A percentile compares a stretch with the other conserved stretches of the same genome.
These are phyloP conservation scores for Lerista edwardsae DNA, from an alignment of 2,797 vertebrate genomes.

Conservation along the genomic window DNA sequence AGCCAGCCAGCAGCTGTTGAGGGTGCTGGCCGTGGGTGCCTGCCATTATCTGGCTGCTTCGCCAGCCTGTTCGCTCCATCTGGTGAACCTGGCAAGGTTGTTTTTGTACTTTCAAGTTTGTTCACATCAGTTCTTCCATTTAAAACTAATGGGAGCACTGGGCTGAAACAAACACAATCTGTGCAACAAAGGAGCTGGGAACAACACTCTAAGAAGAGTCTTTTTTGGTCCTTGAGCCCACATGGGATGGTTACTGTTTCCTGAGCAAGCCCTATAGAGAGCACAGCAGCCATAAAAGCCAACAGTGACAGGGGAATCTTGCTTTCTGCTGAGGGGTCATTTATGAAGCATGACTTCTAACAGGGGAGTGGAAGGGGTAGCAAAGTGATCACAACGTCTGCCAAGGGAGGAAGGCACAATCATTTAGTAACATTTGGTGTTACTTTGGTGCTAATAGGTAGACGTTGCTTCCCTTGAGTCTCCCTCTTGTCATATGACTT, in stretches of 20 bases:
- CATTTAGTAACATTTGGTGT: not conserved
- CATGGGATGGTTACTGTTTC: not conserved
- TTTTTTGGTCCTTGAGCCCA: not conserved
- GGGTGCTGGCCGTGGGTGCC: not conserved
- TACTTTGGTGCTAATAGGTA: not conserved
- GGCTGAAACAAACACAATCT: conserved; percentile 54
- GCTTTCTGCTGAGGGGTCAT: not conserved
- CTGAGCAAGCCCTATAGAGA: not conserved
- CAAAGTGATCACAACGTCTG: not conserved
- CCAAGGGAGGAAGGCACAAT: not conserved
- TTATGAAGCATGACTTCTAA: not conserved
- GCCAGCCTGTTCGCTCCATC: conserved; percentile 52
- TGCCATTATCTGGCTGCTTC: not conserved
- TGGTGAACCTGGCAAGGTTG: conserved; percentile 40
- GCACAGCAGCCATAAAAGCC: not conserved
- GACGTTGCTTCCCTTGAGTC: not conserved
- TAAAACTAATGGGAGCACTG: not conserved
- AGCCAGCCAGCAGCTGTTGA: conserved; percentile 32
- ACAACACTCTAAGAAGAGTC: conserved; percentile 2
- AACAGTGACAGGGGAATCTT: not conserved
- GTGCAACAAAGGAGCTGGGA: not conserved
- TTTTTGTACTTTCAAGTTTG: conserved; percentile 32
- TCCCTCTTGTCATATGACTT: not conserved
- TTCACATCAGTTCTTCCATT: conserved; percentile 35
- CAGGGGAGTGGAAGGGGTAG: not conserved